Evolutionary conservation across 2,797 vertebrate species (phyloP), one percentile per base, ranked within the genome.

Genomic region (Pyrrhura leucotis): DNA sequence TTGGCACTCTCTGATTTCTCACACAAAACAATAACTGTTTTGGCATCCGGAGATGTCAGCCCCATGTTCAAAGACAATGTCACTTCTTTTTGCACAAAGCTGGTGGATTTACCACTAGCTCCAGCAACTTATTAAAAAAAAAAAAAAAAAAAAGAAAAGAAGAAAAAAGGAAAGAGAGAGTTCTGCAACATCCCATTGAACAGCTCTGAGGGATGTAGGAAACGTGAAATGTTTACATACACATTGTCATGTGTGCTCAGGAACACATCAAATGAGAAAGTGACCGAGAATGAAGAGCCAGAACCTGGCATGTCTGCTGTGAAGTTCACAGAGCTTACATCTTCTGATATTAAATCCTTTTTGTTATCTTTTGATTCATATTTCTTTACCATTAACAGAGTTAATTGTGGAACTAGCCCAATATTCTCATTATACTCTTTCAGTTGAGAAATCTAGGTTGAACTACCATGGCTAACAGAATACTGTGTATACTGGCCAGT

Each of bases 11-110:
- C 54, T 66, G 63, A 80, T 66, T 86, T 80, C 80, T 92, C 56
- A 84, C 68, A 92, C 35, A 77, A 93, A 95, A 90, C 90, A 91
- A 44, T 83, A 86, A 95, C 87, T 66, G 59, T 61, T 93, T 88
- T 93, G 91, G 83, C 76, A 93, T 80, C 76, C 47, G 71, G 66
- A 80, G 68, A 88, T n/a, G 51, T 91, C 69, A 39, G 65, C 72
- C 89, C 71, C 67, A 33, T 21, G 74, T 50, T 82, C 37, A 54
- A 92, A 89, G 33, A 85, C n/a, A 78, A 85, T 91, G 91, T 85
- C 78, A 85, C n/a, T 88, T 81, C 59, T 67, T 93, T 95, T 93
- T 85, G 85, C 59, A 85, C 37, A 82, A 72, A 91, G 59, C 67
- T 89, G 54, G 48, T 26, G 4, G 67, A 93, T 89, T 84, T 93